Percentiles rank a stretch among this genome's conserved stretches.
Evolutionary conservation across 2,888 invertebrate species (phyloP).

Genomic region (Hirtodrosophila duncani): DNA sequence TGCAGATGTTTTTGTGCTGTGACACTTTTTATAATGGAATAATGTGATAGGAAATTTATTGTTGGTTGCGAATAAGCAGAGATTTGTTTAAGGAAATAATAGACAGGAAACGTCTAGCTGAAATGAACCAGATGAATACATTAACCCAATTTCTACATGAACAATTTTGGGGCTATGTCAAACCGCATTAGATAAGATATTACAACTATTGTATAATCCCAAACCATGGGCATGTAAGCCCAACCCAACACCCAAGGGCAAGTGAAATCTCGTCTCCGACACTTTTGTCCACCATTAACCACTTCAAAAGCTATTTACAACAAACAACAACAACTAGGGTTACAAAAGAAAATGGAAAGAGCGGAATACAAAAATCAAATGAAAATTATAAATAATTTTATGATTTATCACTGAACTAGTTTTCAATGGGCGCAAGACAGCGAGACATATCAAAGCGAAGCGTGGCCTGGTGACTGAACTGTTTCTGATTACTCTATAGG

Average conservation of each 20-base stretch:
- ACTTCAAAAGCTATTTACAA: constrained; percentile 10
- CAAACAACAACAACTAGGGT: constrained; percentile 19
- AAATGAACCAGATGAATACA: too few relatives aligned
- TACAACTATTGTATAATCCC: constrained; percentile 28
- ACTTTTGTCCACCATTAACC: constrained; percentile 16
- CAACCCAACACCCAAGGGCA: constrained; percentile 29
- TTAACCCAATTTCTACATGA: too few relatives aligned
- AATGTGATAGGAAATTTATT: too few relatives aligned
- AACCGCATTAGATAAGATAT: too few relatives aligned
- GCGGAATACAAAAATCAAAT: constrained; percentile 20
- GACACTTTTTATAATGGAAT: too few relatives aligned
- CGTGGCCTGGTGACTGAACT: too few relatives aligned
- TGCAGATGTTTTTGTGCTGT: too few relatives aligned
- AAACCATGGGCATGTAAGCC: too few relatives aligned
- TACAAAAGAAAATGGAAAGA: constrained; percentile 9
- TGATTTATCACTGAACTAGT: constrained; percentile 62
- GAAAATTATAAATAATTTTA: constrained; percentile 45
- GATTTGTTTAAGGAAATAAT: too few relatives aligned
- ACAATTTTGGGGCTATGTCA: neutral
- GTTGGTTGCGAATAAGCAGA: too few relatives aligned
- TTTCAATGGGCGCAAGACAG: constrained; percentile 44
- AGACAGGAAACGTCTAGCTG: too few relatives aligned
- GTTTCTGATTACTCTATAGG: too few relatives aligned
- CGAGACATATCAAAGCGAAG: constrained; percentile 16
- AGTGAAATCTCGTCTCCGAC: constrained; percentile 29